Conservation (phyloP, 2,797 vertebrate species). For the Salarias fasciatus region DNA sequence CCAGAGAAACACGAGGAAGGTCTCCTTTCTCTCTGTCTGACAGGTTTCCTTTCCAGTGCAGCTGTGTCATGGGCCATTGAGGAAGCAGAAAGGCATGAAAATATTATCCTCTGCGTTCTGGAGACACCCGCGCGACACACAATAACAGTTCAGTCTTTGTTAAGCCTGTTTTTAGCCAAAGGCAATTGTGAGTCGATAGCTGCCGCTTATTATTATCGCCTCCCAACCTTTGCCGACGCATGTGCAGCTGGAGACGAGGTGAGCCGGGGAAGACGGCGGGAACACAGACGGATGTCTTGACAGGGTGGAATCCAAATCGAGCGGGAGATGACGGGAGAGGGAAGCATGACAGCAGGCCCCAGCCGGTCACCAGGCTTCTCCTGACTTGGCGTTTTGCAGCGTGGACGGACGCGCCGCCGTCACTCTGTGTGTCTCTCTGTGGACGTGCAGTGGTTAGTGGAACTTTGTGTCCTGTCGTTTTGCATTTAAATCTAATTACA, state of each 20-base stretch:
- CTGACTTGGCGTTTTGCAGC: constrained; percentile 35
- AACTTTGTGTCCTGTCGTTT: constrained; percentile 28
- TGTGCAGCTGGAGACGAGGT: constrained; percentile 15
- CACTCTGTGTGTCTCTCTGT: constrained; percentile 15
- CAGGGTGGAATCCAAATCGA: constrained; percentile 36
- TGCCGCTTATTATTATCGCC: constrained; percentile 48
- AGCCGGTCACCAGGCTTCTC: constrained; percentile 42
- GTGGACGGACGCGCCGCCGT: constrained; percentile 35
- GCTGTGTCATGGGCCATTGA: constrained; percentile 22
- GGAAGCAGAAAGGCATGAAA: constrained; percentile 26
- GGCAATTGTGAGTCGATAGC: constrained; percentile 60
- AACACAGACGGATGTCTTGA: constrained; percentile 41
- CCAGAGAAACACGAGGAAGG: neutral
- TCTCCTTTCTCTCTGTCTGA: constrained; percentile 8
- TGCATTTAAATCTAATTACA: constrained; percentile 31
- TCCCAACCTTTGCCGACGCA: constrained; percentile 28
- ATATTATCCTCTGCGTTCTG: constrained; percentile 26
- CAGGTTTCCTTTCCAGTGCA: constrained; percentile 29
- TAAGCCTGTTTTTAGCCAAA: constrained; percentile 44
- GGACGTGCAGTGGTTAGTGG: constrained; percentile 20
- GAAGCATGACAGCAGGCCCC: constrained; percentile 52
- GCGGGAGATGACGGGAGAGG: constrained; percentile 46
- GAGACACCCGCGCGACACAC: constrained; percentile 26
- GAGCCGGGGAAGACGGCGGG: constrained; percentile 10
- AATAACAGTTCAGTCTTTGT: constrained; percentile 59